These are phyloP conservation scores for Hedychridium roseum DNA, from an alignment of 2,888 invertebrate species.

Conservation along the genomic window DNA sequence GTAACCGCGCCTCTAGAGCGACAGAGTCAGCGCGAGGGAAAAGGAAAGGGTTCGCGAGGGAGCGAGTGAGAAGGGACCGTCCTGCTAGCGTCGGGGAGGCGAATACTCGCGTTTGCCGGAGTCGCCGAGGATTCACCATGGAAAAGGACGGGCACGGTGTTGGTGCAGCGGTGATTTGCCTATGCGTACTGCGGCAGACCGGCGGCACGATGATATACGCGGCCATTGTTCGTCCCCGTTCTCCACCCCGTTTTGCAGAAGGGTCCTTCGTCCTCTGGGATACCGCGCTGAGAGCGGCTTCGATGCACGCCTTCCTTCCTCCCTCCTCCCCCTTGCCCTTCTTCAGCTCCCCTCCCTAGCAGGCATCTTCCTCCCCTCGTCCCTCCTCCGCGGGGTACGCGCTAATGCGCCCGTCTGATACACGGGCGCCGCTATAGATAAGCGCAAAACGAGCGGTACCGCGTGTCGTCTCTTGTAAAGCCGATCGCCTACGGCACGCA, in stretches of 20 bases:
- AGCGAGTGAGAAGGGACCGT: too few species aligned
- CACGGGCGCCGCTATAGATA: conserved; percentile 35
- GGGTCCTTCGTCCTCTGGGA: conserved; percentile 18
- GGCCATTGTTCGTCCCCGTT: conserved; percentile 56
- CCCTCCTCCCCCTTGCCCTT: too few species aligned
- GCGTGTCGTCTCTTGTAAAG: conserved; percentile 30
- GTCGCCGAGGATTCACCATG: too few species aligned
- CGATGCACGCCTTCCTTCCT: too few species aligned
- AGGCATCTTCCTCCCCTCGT: too few species aligned
- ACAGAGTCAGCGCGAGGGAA: conserved; percentile 2
- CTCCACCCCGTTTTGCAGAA: conserved; percentile 28
- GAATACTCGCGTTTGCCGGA: too few species aligned
- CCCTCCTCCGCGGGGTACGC: conserved; percentile 25
- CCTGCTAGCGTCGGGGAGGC: too few species aligned
- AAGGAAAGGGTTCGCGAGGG: conserved; percentile 3
- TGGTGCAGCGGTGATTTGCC: conserved; percentile 57
- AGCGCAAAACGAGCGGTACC: conserved; percentile 33
- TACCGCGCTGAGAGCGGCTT: conserved; percentile 12
- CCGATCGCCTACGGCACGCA: too few species aligned
- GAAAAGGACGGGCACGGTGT: conserved; percentile 26
- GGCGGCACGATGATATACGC: conserved; percentile 62
- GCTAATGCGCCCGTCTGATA: conserved; percentile 44
- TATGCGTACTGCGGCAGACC: conserved; percentile 58
- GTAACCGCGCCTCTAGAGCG: conserved; percentile 6
- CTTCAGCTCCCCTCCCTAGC: too few species aligned